phyloP scores from a whole-genome alignment of 2,888 invertebrate genomes.

The Lepidocyrtinus sp. region DNA sequence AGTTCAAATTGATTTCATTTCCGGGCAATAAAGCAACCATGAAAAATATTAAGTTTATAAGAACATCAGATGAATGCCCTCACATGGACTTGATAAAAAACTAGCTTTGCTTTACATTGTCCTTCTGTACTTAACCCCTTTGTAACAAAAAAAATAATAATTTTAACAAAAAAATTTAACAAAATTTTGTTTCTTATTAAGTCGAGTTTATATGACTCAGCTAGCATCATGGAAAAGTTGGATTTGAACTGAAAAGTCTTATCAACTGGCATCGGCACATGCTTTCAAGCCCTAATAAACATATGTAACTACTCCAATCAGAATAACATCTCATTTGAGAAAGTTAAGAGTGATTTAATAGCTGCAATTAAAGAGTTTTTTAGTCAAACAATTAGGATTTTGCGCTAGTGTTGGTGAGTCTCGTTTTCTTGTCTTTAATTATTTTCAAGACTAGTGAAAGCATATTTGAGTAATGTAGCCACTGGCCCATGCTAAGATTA shows the following conservation, averaged over 20 bases:
- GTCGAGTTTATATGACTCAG: neutral
- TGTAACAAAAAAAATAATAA: neutral
- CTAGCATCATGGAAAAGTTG: neutral
- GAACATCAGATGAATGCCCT: no score
- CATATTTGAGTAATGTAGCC: neutral
- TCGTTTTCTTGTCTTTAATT: neutral
- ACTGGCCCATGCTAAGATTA: no score
- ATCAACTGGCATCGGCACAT: neutral
- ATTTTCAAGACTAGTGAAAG: neutral
- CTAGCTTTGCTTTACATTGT: no score
- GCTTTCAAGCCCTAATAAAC: conserved; percentile 52
- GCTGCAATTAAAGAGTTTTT: conserved; percentile 2
- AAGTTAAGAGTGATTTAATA: conserved; percentile 30
- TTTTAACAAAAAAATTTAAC: neutral
- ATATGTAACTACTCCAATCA: neutral
- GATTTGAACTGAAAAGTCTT: neutral
- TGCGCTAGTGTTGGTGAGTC: neutral
- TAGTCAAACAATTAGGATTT: neutral
- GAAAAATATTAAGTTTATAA: no score
- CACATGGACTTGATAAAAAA: no score
- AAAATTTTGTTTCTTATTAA: neutral
- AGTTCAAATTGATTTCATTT: no score
- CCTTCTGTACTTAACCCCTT: neutral
- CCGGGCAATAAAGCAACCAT: no score
- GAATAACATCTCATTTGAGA: conserved; percentile 6